phyloP scores from a whole-genome alignment of 2,113 vertebrate species.

The Amblyornis subalaris region DNA sequence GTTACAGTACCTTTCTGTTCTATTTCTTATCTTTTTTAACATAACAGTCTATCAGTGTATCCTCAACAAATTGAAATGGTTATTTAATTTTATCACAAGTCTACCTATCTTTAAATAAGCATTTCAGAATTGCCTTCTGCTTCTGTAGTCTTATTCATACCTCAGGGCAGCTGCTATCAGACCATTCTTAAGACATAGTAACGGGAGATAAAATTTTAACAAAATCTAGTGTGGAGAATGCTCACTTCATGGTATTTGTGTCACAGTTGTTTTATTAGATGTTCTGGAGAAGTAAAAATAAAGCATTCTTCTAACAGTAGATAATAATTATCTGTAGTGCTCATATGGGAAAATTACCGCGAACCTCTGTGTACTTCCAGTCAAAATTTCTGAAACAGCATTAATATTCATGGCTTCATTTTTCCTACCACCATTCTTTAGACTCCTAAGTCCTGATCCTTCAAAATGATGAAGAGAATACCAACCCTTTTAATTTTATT shows the following conservation, averaged over 20 bases:
- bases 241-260: background rate
- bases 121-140: background rate
- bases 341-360: background rate
- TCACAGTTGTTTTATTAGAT: background rate
- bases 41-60: background rate
- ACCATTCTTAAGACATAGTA: background rate
- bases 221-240: background rate
- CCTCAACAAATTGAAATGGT: background rate
- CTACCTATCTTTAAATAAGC: background rate
- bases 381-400: background rate
- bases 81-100: background rate
- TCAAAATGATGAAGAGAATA: background rate
- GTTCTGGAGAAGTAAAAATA: background rate
- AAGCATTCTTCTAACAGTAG: background rate
- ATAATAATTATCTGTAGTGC: background rate
- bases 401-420: background rate
- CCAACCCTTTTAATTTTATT: background rate
- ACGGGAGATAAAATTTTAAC: background rate
- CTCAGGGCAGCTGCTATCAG: background rate
- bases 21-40: background rate
- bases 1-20: background rate
- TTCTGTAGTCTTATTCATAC: background rate
- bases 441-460: background rate
- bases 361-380: background rate
- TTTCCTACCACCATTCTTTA: background rate